Percentiles rank a stretch among this genome's conserved stretches.
These are phyloP conservation scores for Carcina quercana DNA, from an alignment of 2,888 invertebrate genomes.

Conservation along the genomic window DNA sequence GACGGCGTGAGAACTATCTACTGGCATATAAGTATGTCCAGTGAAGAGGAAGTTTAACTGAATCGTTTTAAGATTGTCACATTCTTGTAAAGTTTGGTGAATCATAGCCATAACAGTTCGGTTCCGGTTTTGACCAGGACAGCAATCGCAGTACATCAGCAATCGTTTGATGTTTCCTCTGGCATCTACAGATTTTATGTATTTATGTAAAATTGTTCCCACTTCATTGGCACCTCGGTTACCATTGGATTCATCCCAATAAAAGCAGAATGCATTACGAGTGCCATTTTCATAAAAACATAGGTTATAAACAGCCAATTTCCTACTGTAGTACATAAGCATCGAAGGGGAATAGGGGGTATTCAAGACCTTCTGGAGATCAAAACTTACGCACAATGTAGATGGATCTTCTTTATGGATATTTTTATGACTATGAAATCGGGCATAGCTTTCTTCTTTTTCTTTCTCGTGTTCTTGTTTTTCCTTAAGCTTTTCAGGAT, in stretches of 20 bases:
- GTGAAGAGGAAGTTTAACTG: constrained; percentile 3
- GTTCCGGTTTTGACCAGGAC: not conserved
- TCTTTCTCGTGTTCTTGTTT: not conserved
- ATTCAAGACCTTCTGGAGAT: constrained; percentile 10
- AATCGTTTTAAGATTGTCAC: not conserved
- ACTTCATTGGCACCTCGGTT: constrained; percentile 6
- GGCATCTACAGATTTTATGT: constrained; percentile 1
- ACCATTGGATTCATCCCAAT: not conserved
- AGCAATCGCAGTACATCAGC: not conserved
- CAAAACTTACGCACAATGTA: constrained; percentile 1
- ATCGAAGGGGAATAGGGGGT: constrained; percentile 10
- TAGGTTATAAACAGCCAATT: constrained; percentile 6
- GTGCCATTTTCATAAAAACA: constrained; percentile 7
- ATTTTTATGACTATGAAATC: not conserved
- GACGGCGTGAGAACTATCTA: constrained; percentile 10
- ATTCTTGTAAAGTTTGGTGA: not conserved
- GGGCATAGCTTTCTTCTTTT: not conserved
- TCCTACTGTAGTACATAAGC: constrained; percentile 10
- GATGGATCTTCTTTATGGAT: not conserved
- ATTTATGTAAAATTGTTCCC: constrained; percentile 1
- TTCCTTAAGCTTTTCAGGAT: too few relatives aligned
- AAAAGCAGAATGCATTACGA: constrained; percentile 3
- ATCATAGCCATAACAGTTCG: not conserved
- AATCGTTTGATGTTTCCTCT: not conserved
- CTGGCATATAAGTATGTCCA: constrained; percentile 13